A percentile compares a stretch with the other conserved stretches of the same genome.
Conservation (phyloP, 2,888 invertebrate genomes). For the Pristionchus entomophagus region DNA sequence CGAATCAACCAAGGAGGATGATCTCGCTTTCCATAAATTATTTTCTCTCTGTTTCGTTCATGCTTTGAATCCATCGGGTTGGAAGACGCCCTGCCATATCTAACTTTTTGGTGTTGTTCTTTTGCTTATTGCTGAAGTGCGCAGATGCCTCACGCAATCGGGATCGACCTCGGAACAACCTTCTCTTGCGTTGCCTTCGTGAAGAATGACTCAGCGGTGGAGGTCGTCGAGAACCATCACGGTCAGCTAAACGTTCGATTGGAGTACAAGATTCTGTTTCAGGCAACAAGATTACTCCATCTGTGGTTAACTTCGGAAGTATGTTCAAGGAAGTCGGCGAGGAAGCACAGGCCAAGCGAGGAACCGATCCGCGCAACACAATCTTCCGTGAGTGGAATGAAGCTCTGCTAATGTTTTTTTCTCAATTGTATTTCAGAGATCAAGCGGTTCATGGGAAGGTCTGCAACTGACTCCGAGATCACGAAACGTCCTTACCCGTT, state of each 20-base stretch:
- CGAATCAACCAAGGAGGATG: too few species aligned
- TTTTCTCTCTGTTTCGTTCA: too few species aligned
- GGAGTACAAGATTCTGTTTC: neutral
- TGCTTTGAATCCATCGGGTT: too few species aligned
- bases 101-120: too few species aligned
- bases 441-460: neutral
- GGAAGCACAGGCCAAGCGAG: neutral
- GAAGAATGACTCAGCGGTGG: too few species aligned
- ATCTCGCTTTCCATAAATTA: too few species aligned
- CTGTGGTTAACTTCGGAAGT: neutral
- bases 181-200: neutral
- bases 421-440: neutral
- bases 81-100: too few species aligned
- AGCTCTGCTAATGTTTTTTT: too few species aligned
- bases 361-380: neutral
- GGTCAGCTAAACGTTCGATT: too few species aligned
- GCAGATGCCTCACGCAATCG: neutral
- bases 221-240: too few species aligned
- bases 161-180: neutral
- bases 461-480: neutral
- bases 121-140: too few species aligned
- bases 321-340: neutral
- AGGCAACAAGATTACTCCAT: neutral
- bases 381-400: neutral
- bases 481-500: neutral